Evolutionary conservation across 2,113 vertebrate genomes (phyloP), one percentile per base, ranked within the genome.

Genomic region (Tonatia bakeri): DNA sequence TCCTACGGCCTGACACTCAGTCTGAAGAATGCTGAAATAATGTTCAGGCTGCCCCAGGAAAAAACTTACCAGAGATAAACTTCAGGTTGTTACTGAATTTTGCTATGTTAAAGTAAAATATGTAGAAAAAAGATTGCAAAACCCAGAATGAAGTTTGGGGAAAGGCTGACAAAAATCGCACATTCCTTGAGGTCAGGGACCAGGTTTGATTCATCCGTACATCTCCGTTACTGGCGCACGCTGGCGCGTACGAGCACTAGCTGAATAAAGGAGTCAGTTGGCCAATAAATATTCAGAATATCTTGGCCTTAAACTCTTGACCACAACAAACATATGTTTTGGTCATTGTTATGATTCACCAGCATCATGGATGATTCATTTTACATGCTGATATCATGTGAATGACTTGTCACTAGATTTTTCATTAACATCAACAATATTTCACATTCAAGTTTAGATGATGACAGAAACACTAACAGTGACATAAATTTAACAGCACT

Each of bases 401-500:
- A 86, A 73, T 36, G 59, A 87, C 52, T 77, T 76, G 12, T 76
- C 69, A 87, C 33, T 89, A 64, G 36, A 31, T 50, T 90, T 91
- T 95, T 95, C 31, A 89, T 90, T 94, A 59, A 54, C 75, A 9
- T 77, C 59, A 93, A 61, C 40, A 28, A 19, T 90, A 80, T 81
- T 91, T 86, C 56, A 89, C 13, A 94, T 75, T 81, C 87, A 94
- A 36, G 33, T 91, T 82, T 72, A 91, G 73, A 89, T 50, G 47
- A 88, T 93, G 73, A 86, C 67, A 76, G 61, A 96, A 72, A 94
- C 73, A 73, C 61, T 85, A 94, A 90, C 89, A 76, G 38, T 83
- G 43, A 82, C 20, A 69, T 56, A 79, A 73, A 77, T 54, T 73
- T 72, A 85, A 72, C 14, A 79, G 40, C 73, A 82, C 11, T 72